Percentiles rank a stretch among this genome's conserved stretches.
Conservation (phyloP, 2,113 vertebrate species). For the Centropus bengalensis region DNA sequence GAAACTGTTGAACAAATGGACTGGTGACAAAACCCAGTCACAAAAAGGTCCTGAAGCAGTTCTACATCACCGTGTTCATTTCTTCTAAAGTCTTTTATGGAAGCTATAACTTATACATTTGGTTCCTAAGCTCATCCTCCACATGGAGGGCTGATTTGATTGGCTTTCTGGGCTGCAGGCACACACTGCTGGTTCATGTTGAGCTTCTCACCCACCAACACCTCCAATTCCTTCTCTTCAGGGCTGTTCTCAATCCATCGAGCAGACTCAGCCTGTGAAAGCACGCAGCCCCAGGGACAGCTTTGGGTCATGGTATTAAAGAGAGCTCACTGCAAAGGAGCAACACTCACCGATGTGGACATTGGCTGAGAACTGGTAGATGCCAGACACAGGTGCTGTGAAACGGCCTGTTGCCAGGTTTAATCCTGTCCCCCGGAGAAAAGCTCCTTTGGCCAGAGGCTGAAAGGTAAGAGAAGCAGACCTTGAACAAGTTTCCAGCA, state of each 20-base stretch:
- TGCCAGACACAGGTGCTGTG: slow-evolving; percentile 88
- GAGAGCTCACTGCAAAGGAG: neutral
- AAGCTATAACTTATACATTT: neutral
- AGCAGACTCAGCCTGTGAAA: neutral
- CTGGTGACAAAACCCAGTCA: neutral
- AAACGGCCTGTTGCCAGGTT: slow-evolving; percentile 89
- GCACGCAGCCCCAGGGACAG: neutral
- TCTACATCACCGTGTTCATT: neutral
- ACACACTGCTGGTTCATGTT: too few species aligned
- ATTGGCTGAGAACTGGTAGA: slow-evolving; percentile 96
- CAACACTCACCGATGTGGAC: slow-evolving; percentile 86
- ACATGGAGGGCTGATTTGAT: neutral
- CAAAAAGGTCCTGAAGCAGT: neutral
- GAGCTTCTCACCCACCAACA: too few species aligned
- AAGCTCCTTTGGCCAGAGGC: slow-evolving; percentile 91
- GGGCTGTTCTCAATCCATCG: too few species aligned
- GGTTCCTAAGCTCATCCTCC: neutral
- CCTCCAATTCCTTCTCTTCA: too few species aligned
- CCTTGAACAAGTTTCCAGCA: neutral
- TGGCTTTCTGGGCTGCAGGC: too few species aligned
- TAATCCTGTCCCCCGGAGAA: slow-evolving; percentile 88
- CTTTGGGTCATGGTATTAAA: neutral
- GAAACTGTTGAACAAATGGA: neutral
- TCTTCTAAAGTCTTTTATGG: neutral
- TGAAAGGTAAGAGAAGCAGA: slow-evolving; percentile 19